phyloP scores from a whole-genome alignment of 2,797 vertebrate genomes.

The Myiothlypis chrysogaster region DNA sequence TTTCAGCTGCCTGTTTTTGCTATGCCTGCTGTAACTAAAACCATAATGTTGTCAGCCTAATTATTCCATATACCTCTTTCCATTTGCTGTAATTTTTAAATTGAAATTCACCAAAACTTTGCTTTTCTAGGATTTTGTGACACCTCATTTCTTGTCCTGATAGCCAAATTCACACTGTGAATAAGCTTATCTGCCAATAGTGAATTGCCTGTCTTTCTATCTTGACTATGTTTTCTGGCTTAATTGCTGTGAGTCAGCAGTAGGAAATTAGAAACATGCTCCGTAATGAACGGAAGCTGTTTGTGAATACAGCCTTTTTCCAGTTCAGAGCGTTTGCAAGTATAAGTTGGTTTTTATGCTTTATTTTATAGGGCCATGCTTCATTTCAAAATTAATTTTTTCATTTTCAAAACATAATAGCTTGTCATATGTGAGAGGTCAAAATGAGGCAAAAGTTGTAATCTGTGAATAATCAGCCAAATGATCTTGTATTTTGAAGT shows the following conservation, averaged over 20 bases:
- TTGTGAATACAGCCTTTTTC: background rate
- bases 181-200: background rate
- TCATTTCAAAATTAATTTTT: background rate
- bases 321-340: background rate
- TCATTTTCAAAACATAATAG: background rate
- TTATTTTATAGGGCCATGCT: background rate
- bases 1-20: background rate
- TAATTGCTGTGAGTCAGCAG: constrained; percentile 48
- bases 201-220: background rate
- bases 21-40: background rate
- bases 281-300: background rate
- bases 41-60: background rate
- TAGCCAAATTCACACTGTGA: constrained; percentile 3
- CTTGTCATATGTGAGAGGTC: background rate
- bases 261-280: constrained; percentile 1
- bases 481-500: background rate
- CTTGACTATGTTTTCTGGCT: background rate
- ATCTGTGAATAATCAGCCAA: constrained; percentile 11
- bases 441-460: background rate
- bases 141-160: background rate
- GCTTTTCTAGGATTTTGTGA: background rate
- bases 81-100: background rate
- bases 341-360: constrained; percentile 19
- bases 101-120: background rate
- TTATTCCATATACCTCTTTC: background rate